Percentiles rank a stretch among this genome's conserved stretches.
phyloP scores from a whole-genome alignment of 2,113 vertebrate species.

The Benitochromis conjunctus region DNA sequence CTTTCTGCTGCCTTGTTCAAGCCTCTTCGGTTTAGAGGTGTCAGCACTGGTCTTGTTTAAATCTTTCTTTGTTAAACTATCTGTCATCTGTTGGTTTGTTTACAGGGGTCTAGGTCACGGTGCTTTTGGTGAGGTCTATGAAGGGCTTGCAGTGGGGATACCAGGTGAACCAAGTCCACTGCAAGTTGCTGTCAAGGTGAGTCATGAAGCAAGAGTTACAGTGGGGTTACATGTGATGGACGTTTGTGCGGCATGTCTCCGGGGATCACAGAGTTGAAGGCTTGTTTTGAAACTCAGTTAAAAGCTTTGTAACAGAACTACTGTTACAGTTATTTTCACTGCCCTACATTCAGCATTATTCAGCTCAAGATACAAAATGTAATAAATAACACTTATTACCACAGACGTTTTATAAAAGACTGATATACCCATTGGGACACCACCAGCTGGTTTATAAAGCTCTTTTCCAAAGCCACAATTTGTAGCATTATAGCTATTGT shows the following conservation, averaged over 20 bases:
- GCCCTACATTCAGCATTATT: not conserved
- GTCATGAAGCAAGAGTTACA: not conserved
- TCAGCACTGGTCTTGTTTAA: not conserved
- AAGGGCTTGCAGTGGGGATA: constrained; percentile 90
- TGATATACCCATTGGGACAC: not conserved
- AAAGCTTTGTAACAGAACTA: not conserved
- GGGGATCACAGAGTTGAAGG: accelerated
- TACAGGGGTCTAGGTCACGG: constrained; percentile 94
- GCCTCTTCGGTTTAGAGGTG: not conserved
- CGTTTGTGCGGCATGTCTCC: not conserved
- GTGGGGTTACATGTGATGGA: not conserved
- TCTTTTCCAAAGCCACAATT: not conserved
- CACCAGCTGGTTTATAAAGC: not conserved
- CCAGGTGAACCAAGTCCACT: constrained; percentile 90
- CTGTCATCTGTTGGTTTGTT: not conserved
- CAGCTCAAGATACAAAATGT: not conserved
- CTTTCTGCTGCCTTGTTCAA: not conserved
- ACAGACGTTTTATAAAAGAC: not conserved
- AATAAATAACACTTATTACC: not conserved
- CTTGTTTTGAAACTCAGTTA: not conserved
- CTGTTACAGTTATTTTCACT: not conserved
- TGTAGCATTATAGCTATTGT: not conserved
- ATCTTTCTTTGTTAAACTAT: not conserved
- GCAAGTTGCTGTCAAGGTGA: constrained; percentile 98
- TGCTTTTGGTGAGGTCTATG: constrained; percentile 97